Evolutionary conservation across 2,113 vertebrate genomes (phyloP), one percentile per base, ranked within the genome.

Genomic region (Semnornis frantzii): DNA sequence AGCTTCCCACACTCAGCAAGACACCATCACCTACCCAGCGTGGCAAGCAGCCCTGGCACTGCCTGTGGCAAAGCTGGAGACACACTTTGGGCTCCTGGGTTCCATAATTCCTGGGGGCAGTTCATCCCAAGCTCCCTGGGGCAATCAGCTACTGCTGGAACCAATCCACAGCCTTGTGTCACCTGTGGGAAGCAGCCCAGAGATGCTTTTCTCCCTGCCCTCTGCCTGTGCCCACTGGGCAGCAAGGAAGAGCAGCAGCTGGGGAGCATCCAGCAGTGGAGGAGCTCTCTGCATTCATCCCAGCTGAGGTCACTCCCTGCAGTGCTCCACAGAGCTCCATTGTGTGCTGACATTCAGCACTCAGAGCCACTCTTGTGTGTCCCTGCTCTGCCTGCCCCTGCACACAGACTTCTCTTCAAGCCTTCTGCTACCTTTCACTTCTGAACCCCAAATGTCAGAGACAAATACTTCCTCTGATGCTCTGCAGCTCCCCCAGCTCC

Each of bases 121-220:
- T 57, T 68, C 63, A n/a, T 25, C 80, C 69, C 2, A 0, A 70
- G 42, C 13, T 80, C 58, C 68, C 42, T 3, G 10, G 28, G 48
- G 63, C 33, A 75, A 37, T 11, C 54, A 15, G 39, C 59, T 18
- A 3, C 15, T 17, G 34, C 17, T 1, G 6, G 44, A 65, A 50
- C 52, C 63, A 46, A 90, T 31, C 19, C 12, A 2, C n/a, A 6
- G 1, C 1, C 8, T 25, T 14, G 17, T 84, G 16, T 21, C 39
- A 7, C 0, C 8, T 0, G 1, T 1, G 2, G 0, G 34, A 13
- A 65, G 44, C 44, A 55, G 59, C 81, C 48, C 33, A 6, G 64
- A 54, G 15, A 37, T 1, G 11, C 5, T 2, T 25, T 24, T 15
- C 42, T 63, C 76, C 63, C 54, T n/a, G 37, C 78, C 8, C 80